Conservation (phyloP, 2,888 invertebrate species). For the Trissolcus japonicus region DNA sequence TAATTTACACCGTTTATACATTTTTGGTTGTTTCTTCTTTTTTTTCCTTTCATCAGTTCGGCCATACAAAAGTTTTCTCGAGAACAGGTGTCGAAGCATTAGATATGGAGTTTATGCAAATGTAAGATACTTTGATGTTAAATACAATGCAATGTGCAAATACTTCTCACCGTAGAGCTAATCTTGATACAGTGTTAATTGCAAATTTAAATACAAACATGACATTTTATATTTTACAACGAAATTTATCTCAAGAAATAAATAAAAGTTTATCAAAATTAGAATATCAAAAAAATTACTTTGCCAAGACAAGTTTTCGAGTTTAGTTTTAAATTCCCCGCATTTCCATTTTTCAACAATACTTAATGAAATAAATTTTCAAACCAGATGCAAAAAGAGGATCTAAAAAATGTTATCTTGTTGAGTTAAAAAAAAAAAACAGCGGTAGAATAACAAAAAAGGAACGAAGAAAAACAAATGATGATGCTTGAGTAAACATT, state of each 20-base stretch:
- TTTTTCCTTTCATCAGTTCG: conserved; percentile 2
- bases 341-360: background rate
- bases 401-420: too few relatives aligned
- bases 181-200: conserved; percentile 31
- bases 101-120: conserved; percentile 45
- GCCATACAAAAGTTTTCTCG: conserved; percentile 21
- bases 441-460: conserved; percentile 10
- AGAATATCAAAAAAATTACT: too few relatives aligned
- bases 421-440: background rate
- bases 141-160: conserved; percentile 17
- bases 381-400: too few relatives aligned
- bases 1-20: conserved; percentile 41
- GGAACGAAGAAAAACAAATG: conserved; percentile 85
- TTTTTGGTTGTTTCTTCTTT: conserved; percentile 15
- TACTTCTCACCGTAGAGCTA: conserved; percentile 18
- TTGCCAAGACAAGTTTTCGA: conserved; percentile 12
- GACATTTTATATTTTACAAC: background rate
- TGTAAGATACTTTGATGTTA: conserved; percentile 21
- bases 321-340: background rate
- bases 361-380: too few relatives aligned
- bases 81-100: conserved; percentile 41
- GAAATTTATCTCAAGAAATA: too few relatives aligned
- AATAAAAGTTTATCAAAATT: too few relatives aligned
- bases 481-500: conserved; percentile 65
- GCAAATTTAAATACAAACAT: conserved; percentile 10